Percentiles rank a stretch among this genome's conserved stretches.
phyloP scores from a whole-genome alignment of 2,888 invertebrate species.

The Hybos culiciformis region DNA sequence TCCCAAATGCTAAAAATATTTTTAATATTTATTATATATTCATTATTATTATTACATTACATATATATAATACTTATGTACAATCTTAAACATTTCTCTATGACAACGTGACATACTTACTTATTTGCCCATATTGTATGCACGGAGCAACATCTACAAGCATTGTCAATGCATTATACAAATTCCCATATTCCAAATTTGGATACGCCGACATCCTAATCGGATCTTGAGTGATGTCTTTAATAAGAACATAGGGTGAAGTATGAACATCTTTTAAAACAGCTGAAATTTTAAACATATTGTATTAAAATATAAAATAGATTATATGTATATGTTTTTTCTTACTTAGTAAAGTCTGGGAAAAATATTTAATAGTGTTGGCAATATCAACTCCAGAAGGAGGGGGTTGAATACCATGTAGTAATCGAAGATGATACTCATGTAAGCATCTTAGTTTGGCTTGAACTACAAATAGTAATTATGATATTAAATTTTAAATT shows the following conservation, averaged over 20 bases:
- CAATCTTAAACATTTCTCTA: constrained; percentile 5
- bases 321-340: not conserved
- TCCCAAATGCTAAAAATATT: constrained; percentile 65
- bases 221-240: constrained; percentile 72
- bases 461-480: constrained; percentile 53
- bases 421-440: constrained; percentile 86
- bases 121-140: constrained; percentile 75
- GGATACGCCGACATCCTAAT: constrained; percentile 86
- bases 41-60: not conserved
- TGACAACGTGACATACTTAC: constrained; percentile 37
- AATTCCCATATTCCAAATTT: constrained; percentile 89
- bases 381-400: constrained; percentile 94
- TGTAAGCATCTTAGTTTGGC: constrained; percentile 94
- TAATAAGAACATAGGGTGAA: constrained; percentile 82
- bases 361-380: constrained; percentile 95
- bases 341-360: constrained; percentile 90
- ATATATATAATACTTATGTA: not conserved
- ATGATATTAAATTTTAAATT: not conserved
- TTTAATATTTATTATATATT: not conserved
- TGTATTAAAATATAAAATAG: too few relatives aligned
- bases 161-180: constrained; percentile 73
- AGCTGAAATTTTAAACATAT: too few relatives aligned
- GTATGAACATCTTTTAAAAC: constrained; percentile 93
- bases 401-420: constrained; percentile 79
- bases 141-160: constrained; percentile 84